Evolutionary conservation across 1,140 invertebrate species (phyloP).

Genomic region (Aricia agestis): DNA sequence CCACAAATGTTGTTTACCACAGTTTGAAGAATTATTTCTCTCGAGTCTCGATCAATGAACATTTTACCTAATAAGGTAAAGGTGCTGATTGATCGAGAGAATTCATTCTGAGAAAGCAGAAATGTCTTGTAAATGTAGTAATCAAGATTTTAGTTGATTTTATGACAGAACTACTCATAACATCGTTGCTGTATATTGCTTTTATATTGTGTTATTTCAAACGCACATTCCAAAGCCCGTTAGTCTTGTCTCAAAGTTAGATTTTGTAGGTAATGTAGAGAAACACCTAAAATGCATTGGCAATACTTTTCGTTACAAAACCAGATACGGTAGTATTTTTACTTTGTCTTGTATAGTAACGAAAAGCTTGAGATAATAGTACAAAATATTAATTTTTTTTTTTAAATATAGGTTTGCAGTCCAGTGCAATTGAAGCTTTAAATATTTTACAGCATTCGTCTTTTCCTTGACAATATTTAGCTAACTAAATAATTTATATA

Average conservation of each 20-base stretch:
- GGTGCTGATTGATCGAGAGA: too few species aligned
- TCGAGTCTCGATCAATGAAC: too few species aligned
- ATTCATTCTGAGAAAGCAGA: too few species aligned
- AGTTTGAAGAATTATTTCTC: too few species aligned
- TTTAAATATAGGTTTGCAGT: neutral
- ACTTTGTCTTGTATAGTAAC: neutral
- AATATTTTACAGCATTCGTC: neutral
- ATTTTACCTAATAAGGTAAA: too few species aligned
- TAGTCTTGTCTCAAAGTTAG: constrained; percentile 28
- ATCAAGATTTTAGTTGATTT: neutral
- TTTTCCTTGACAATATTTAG: neutral
- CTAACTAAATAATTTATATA: neutral
- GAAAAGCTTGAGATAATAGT: neutral
- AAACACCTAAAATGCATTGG: constrained; percentile 2
- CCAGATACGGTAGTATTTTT: neutral
- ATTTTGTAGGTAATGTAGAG: constrained; percentile 13
- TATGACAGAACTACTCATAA: neutral
- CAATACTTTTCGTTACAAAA: constrained; percentile 17
- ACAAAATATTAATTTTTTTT: neutral
- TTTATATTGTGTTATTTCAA: constrained; percentile 21
- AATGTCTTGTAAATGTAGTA: too few species aligned
- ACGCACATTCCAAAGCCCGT: constrained; percentile 35
- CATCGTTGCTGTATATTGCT: neutral
- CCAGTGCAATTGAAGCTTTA: neutral
- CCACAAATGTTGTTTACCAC: too few species aligned